Conservation (phyloP, 2,113 vertebrate species). For the Pteruthius melanotis region DNA sequence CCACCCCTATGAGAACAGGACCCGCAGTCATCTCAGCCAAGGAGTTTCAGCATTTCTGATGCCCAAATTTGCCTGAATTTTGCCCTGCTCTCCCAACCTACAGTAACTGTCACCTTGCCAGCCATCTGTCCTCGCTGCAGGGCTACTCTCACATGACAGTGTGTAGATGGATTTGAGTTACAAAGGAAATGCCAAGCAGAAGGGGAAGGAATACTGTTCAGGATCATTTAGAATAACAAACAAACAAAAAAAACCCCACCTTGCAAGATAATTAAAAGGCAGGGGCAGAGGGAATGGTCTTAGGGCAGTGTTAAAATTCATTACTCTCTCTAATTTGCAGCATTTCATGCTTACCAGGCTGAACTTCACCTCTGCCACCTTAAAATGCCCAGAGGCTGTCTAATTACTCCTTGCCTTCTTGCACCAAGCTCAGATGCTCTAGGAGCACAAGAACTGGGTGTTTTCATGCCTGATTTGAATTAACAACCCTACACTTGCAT, state of each 20-base stretch:
- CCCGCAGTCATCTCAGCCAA: accelerated
- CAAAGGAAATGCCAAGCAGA: background rate
- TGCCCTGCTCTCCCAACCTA: background rate
- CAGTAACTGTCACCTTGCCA: background rate
- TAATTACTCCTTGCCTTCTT: background rate
- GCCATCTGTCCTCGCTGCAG: background rate
- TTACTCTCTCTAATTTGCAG: background rate
- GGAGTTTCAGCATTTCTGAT: background rate
- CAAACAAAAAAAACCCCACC: background rate
- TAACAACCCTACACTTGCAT: background rate
- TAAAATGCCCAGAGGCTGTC: background rate
- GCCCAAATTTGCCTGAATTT: background rate
- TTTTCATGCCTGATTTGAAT: background rate
- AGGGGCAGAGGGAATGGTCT: background rate
- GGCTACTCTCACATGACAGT: background rate
- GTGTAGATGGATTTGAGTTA: background rate
- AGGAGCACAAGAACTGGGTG: background rate
- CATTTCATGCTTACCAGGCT: background rate
- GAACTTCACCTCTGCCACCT: background rate
- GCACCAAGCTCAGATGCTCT: background rate
- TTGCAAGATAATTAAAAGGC: conserved; percentile 7
- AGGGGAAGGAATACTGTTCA: background rate
- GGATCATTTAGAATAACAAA: background rate
- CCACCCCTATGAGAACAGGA: background rate
- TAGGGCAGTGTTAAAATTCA: background rate